Evolutionary conservation across 1,140 invertebrate species (phyloP).

Genomic region (Callitettix versicolor): DNA sequence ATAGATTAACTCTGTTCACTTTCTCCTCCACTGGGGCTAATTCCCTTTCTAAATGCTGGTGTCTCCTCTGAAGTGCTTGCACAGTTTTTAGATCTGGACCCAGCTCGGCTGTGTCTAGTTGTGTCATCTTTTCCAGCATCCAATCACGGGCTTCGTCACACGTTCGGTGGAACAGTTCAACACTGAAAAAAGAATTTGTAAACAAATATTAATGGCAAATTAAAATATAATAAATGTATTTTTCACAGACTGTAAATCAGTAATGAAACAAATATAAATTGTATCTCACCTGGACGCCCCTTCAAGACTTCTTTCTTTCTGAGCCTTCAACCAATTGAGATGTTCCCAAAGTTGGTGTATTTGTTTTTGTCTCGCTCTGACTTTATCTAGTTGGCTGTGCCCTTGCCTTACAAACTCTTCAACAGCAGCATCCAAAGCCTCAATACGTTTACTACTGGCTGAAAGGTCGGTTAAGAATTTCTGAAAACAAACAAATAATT

Average conservation of each 20-base stretch:
- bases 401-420: slow-evolving; percentile 71
- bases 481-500: slow-evolving; percentile 36
- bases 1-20: slow-evolving; percentile 64
- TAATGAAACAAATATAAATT: slow-evolving; percentile 11
- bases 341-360: slow-evolving; percentile 82
- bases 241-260: too few species aligned
- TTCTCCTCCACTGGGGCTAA: slow-evolving; percentile 83
- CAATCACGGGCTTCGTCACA: slow-evolving; percentile 88
- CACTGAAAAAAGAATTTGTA: slow-evolving; percentile 43
- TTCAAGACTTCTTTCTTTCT: slow-evolving; percentile 84
- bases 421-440: slow-evolving; percentile 78
- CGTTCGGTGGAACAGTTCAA: slow-evolving; percentile 86
- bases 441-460: slow-evolving; percentile 80
- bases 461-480: slow-evolving; percentile 92
- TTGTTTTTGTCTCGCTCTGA: slow-evolving; percentile 65
- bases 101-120: slow-evolving; percentile 65
- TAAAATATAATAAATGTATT: too few species aligned
- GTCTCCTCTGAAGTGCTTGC: slow-evolving; percentile 76
- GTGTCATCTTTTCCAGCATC: slow-evolving; percentile 87
- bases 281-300: slow-evolving; percentile 64
- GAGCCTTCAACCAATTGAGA: slow-evolving; percentile 75
- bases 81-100: slow-evolving; percentile 83
- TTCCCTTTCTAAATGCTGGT: slow-evolving; percentile 83
- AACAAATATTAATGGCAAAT: background rate
- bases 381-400: slow-evolving; percentile 81